Percentiles rank a stretch among this genome's conserved stretches.
These are phyloP conservation scores for Bombus ignitus DNA, from an alignment of 1,140 invertebrate species.

Conservation along the genomic window DNA sequence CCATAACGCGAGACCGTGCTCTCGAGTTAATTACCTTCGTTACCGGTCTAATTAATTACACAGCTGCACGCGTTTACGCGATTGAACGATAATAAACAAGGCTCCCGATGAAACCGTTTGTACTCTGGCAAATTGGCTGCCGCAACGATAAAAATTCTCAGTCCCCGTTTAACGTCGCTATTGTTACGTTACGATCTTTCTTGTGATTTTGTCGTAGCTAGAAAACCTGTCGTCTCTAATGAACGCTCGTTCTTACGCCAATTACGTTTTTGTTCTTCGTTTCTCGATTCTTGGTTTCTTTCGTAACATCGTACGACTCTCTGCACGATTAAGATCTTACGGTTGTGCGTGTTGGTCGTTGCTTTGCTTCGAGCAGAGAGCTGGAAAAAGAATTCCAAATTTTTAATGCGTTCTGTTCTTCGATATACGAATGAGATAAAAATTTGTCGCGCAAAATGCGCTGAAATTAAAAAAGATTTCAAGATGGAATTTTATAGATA, in stretches of 20 bases:
- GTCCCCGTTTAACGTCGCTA: background rate
- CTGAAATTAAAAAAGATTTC: too few species aligned
- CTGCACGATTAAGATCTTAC: background rate
- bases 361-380: too few species aligned
- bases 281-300: background rate
- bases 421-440: too few species aligned
- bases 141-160: background rate
- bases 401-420: too few species aligned
- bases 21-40: slow-evolving; percentile 35
- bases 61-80: slow-evolving; percentile 1
- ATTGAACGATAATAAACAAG: slow-evolving; percentile 15
- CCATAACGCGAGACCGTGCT: background rate
- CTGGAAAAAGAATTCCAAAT: too few species aligned
- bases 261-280: background rate
- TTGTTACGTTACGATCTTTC: background rate
- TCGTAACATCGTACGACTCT: background rate
- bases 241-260: background rate
- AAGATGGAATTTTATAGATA: too few species aligned
- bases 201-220: background rate
- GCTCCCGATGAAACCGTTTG: background rate
- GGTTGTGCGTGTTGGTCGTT: too few species aligned
- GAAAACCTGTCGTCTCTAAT: background rate
- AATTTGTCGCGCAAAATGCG: too few species aligned
- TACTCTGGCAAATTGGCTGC: background rate
- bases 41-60: background rate